These are phyloP conservation scores for Dufourea novaeangliae DNA, from an alignment of 1,140 invertebrate genomes.

Conservation along the genomic window DNA sequence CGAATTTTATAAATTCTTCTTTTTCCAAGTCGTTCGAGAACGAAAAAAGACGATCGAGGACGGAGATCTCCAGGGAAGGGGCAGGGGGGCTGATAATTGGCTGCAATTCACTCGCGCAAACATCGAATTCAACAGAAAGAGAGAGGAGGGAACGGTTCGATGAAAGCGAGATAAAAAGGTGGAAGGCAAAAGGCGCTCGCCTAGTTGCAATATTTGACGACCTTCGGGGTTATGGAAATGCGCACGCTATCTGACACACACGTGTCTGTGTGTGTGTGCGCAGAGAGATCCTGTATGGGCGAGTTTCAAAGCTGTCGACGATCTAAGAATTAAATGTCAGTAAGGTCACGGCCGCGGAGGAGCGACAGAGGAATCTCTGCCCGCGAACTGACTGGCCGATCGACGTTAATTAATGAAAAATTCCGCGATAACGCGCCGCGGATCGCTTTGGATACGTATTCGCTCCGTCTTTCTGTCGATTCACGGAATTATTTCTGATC, in stretches of 20 bases:
- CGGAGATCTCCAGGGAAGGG: no score
- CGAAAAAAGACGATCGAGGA: not conserved
- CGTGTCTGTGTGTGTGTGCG: no score
- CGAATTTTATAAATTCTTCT: no score
- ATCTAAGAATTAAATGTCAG: conserved; percentile 58
- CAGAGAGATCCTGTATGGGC: conserved; percentile 43
- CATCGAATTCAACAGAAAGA: not conserved
- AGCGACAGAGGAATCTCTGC: conserved; percentile 20
- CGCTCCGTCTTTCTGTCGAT: no score
- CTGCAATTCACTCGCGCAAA: not conserved
- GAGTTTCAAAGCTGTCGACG: conserved; percentile 38
- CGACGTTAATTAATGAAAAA: conserved; percentile 26
- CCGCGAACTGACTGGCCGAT: not conserved
- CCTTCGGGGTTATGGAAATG: conserved; percentile 47
- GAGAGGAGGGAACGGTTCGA: not conserved
- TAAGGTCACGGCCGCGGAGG: conserved; percentile 57
- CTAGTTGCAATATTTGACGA: conserved; percentile 38
- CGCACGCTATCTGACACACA: conserved; percentile 27
- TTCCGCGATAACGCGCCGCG: not conserved
- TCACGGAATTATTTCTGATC: no score
- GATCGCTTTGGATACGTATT: no score
- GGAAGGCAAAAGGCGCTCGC: not conserved
- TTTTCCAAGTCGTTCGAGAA: no score
- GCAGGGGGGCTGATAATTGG: not conserved
- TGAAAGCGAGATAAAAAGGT: conserved; percentile 29